A percentile compares a stretch with the other conserved stretches of the same genome.
phyloP scores from a whole-genome alignment of 2,888 invertebrate genomes.

The Drosophila phalerata region DNA sequence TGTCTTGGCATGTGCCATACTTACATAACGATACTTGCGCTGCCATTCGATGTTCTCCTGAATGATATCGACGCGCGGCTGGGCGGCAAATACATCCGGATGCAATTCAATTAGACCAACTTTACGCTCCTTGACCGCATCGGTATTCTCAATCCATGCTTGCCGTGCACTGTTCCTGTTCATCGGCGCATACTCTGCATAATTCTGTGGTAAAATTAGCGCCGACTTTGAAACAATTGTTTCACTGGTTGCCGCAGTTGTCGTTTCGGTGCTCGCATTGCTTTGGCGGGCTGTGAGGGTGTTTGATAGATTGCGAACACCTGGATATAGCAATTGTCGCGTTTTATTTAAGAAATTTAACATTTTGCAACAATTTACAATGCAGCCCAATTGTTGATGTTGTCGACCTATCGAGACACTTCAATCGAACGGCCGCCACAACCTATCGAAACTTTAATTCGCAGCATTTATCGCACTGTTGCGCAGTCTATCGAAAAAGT shows the following conservation, averaged over 20 bases:
- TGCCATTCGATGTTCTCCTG: constrained; percentile 96
- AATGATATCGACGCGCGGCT: constrained; percentile 94
- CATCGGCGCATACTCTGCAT: constrained; percentile 58
- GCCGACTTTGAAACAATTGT: constrained; percentile 33
- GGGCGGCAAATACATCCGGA: constrained; percentile 93
- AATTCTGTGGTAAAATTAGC: constrained; percentile 76
- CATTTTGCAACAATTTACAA: constrained; percentile 62
- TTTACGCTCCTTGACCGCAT: constrained; percentile 91
- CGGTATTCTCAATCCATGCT: constrained; percentile 94
- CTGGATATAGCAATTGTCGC: constrained; percentile 59
- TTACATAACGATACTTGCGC: constrained; percentile 91
- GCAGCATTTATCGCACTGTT: neutral
- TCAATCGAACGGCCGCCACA: constrained; percentile 7
- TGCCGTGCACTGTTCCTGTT: constrained; percentile 86
- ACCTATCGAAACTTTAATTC: neutral
- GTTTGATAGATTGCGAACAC: constrained; percentile 57
- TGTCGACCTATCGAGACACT: constrained; percentile 32
- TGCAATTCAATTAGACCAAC: constrained; percentile 95
- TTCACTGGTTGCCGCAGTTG: neutral
- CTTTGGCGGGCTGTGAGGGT: constrained; percentile 29
- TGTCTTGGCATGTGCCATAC: constrained; percentile 91
- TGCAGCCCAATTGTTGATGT: constrained; percentile 26
- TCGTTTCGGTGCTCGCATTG: constrained; percentile 30
- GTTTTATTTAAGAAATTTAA: constrained; percentile 79
- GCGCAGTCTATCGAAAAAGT: constrained; percentile 5